Percentiles rank a stretch among this genome's conserved stretches.
These are phyloP conservation scores for Nomada fucata DNA, from an alignment of 2,888 invertebrate genomes.

Conservation along the genomic window DNA sequence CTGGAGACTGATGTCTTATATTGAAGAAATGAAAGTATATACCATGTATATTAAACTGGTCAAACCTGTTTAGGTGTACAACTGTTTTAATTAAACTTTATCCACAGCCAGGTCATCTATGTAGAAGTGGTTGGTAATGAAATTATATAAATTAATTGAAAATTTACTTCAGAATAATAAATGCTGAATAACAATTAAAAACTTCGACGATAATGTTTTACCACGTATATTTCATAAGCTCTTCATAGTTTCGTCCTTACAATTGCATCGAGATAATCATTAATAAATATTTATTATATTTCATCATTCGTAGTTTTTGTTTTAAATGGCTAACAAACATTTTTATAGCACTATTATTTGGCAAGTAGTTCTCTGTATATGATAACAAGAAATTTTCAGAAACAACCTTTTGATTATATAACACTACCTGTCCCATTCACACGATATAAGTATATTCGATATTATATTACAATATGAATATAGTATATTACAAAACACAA, in stretches of 20 bases:
- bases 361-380: slow-evolving; percentile 1
- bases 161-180: not conserved
- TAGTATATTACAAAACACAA: slow-evolving; percentile 17
- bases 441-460: slow-evolving; percentile 8
- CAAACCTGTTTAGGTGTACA: slow-evolving; percentile 53
- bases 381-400: not conserved
- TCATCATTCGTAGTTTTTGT: slow-evolving; percentile 10
- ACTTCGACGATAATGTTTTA: slow-evolving; percentile 13
- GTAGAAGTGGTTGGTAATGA: no score
- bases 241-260: slow-evolving; percentile 33
- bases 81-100: no score
- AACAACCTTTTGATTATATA: slow-evolving; percentile 1
- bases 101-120: no score
- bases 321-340: slow-evolving; percentile 15
- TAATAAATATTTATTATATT: slow-evolving; percentile 32
- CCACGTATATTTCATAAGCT: slow-evolving; percentile 42
- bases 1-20: slow-evolving; percentile 12
- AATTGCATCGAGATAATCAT: slow-evolving; percentile 26
- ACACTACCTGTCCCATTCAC: slow-evolving; percentile 19
- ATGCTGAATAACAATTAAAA: not conserved
- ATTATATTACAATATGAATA: slow-evolving; percentile 24
- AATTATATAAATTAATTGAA: no score
- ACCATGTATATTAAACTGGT: slow-evolving; percentile 64
- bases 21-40: slow-evolving; percentile 45
- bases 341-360: slow-evolving; percentile 21